Base-by-base conservation (phyloP, 2,888 invertebrate genomes). In the Eretmocerus hayati region DNA sequence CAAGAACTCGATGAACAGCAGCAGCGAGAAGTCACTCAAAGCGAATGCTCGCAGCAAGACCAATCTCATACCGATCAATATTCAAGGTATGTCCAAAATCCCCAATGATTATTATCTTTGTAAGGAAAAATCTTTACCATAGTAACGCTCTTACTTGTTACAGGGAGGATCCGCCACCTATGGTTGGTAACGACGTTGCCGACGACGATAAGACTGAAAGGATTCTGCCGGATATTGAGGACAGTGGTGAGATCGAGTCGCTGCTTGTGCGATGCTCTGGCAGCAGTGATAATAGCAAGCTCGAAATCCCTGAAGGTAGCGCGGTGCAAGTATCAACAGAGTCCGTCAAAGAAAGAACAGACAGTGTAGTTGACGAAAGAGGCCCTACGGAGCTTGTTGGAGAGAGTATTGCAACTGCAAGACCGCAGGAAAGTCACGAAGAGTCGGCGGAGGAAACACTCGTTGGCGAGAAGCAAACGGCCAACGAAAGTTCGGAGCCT, bases 181-280 rank as follows among this genome's bases (percentile, higher is more conserved):
- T 16, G 9, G 30, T 41, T 32, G 42, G 39, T 2, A 23, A 46
- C 2, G 42, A 39, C 21, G 33, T 20, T 46, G 15, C 48, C 33
- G 26, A 57, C 0, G 60, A 62, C 1, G 64, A 65, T 4, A 65
- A 69, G 50, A 59, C 56, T 13, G 66, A 70, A 51, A 61, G 61
- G 19, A 63, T 64, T 40, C 35, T 64, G 37, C 66, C 65, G 3
- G 63, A 66, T 46, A 62, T 65, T 3, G 62, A 60, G 18, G 62
- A 64, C 9, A 50, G 48, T 1, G 60, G 59, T 33, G 54, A 51
- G 30, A 53, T 52, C 9, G 50, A 48, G 48, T 51, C 48, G 4
- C 22, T 54, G 1, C 16, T 46, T 23, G 51, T 48, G 9, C 33
- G 46, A 16, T 21, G 42, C 9, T 22, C 16, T 23, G 39, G 21